phyloP scores from a whole-genome alignment of 2,888 invertebrate species.

The Colletes collaris region DNA sequence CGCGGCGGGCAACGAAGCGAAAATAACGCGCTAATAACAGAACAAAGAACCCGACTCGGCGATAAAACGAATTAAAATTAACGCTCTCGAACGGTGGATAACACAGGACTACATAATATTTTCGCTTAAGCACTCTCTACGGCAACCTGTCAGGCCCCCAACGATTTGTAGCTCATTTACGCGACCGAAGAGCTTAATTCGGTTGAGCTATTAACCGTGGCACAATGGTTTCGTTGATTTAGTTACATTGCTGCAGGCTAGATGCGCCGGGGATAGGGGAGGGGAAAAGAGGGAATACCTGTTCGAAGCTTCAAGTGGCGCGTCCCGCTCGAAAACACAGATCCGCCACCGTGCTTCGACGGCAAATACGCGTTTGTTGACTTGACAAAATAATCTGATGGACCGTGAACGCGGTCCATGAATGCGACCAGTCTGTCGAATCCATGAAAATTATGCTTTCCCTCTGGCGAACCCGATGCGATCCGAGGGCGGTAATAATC shows the following conservation, averaged over 20 bases:
- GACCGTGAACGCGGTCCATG: slow-evolving; percentile 16
- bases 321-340: slow-evolving; percentile 33
- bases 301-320: slow-evolving; percentile 37
- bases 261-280: background rate
- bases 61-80: slow-evolving; percentile 32
- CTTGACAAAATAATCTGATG: slow-evolving; percentile 55
- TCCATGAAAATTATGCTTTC: slow-evolving; percentile 35
- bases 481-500: background rate
- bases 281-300: slow-evolving; percentile 3
- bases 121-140: slow-evolving; percentile 29
- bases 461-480: background rate
- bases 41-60: background rate
- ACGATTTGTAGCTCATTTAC: slow-evolving; percentile 50
- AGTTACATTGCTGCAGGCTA: slow-evolving; percentile 35
- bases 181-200: slow-evolving; percentile 53
- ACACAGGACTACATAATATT: slow-evolving; percentile 21
- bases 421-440: slow-evolving; percentile 18
- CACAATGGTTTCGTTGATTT: slow-evolving; percentile 54
- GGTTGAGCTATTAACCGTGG: slow-evolving; percentile 45
- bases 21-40: background rate
- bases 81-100: slow-evolving; percentile 9
- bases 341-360: slow-evolving; percentile 18
- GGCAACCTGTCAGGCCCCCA: slow-evolving; percentile 21
- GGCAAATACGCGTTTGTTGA: slow-evolving; percentile 41
- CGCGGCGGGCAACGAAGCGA: background rate